Conservation (phyloP, 2,888 invertebrate species). For the Myathropa florea region DNA sequence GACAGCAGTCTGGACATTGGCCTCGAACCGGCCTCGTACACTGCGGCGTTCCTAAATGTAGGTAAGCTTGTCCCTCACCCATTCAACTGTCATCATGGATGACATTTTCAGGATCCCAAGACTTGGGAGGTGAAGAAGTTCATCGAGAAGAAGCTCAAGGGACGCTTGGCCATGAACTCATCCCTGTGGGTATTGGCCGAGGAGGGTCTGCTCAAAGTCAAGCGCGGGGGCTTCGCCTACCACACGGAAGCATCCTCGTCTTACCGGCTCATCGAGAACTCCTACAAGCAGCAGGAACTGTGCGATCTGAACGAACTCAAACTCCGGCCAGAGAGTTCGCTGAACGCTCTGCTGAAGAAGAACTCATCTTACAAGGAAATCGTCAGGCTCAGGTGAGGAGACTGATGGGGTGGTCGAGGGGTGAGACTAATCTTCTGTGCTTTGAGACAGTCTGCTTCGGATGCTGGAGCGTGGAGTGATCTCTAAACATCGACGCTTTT, state of each 20-base stretch:
- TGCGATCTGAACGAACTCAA: constrained; percentile 79
- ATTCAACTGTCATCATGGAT: not conserved
- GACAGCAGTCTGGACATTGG: constrained; percentile 83
- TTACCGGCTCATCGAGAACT: constrained; percentile 75
- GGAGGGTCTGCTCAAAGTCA: constrained; percentile 75
- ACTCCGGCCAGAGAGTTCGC: constrained; percentile 74
- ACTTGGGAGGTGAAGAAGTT: constrained; percentile 73
- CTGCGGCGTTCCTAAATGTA: constrained; percentile 75
- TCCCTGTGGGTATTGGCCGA: constrained; percentile 73
- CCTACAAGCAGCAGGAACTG: constrained; percentile 77
- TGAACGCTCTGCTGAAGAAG: constrained; percentile 73
- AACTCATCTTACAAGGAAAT: constrained; percentile 78
- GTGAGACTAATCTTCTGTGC: not conserved
- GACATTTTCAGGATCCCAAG: constrained; percentile 70
- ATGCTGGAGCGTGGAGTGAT: constrained; percentile 77
- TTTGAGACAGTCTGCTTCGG: constrained; percentile 67
- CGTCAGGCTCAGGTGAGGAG: constrained; percentile 72
- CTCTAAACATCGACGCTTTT: constrained; percentile 75
- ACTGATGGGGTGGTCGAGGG: not conserved
- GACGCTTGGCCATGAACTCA: constrained; percentile 1
- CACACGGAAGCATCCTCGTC: constrained; percentile 76
- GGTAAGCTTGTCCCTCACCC: constrained; percentile 41
- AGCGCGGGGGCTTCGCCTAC: constrained; percentile 77
- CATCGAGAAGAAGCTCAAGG: constrained; percentile 48
- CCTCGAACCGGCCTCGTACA: constrained; percentile 81